Evolutionary conservation across 2,888 invertebrate species (phyloP), one percentile per base, ranked within the genome.

Genomic region (Pollenia angustigena): DNA sequence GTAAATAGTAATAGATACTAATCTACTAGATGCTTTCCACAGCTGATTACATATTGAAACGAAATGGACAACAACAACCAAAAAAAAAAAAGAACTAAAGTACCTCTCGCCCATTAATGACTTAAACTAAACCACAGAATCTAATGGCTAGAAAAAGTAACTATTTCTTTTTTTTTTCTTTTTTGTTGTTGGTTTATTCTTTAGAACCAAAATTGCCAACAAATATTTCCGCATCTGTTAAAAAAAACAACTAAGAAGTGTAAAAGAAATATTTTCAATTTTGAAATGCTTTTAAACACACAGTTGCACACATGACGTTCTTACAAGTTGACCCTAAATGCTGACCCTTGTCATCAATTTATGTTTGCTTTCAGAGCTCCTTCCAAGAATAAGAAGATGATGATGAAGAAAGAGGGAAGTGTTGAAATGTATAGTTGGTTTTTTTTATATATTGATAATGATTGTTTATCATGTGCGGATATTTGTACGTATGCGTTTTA

Each of bases 311-410:
- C 81, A 84, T 87, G 84, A 84, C 84, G 68, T 78, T 78, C 62
- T 81, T 74, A 48, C 44, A 23, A 68, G 40, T 81, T 84, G 81
- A 84, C 81, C 80, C 76, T 64, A 69, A 81, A 81, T 78, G 72
- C 74, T 87, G 87, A 87, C 87, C 87, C 84, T 87, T 87, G 84
- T 87, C 87, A 87, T 84, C 87, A 87, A 87, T 84, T 84, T 81
- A 78, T 84, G 50, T 84, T 87, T 81, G 62, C 81, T 74, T 84
- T 84, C 74, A 81, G 72, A 74, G 62, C 68, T 66, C 16, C 68
- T 84, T 87, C 50, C 62, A 68, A 78, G 60, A 69, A 82, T n/a
- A 18, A 58, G 46, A 78, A 0, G 32, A 46, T 42, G 62, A 62
- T 23, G 81, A 56, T 11, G 14, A 32, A 64, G 32, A 42, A 16